These are phyloP conservation scores for Zaprionus taronus DNA, from an alignment of 1,140 invertebrate species.

Conservation along the genomic window DNA sequence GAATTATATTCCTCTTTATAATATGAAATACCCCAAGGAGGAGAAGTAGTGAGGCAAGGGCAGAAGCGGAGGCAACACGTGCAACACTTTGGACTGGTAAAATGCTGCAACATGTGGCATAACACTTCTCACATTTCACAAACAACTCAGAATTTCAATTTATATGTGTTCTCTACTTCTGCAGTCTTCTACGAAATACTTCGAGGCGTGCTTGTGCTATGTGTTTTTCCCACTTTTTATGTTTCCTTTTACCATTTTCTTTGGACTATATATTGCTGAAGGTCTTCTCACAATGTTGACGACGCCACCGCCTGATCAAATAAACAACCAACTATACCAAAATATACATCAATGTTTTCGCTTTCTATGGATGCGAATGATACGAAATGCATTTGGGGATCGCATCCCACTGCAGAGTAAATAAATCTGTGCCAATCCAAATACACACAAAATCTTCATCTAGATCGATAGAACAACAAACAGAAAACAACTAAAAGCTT, in stretches of 20 bases:
- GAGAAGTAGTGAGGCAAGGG: not conserved
- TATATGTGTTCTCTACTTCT: not conserved
- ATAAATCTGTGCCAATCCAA: slow-evolving; percentile 49
- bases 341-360: slow-evolving; percentile 15
- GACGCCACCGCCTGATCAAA: slow-evolving; percentile 12
- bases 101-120: slow-evolving; percentile 17
- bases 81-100: not conserved
- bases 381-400: slow-evolving; percentile 30
- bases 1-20: slow-evolving; percentile 62
- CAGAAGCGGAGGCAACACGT: no score
- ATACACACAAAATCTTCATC: slow-evolving; percentile 31
- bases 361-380: not conserved
- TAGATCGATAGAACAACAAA: slow-evolving; percentile 18
- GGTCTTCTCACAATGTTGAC: slow-evolving; percentile 15
- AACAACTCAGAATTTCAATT: not conserved
- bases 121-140: not conserved
- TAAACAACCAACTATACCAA: slow-evolving; percentile 17
- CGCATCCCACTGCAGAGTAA: slow-evolving; percentile 37
- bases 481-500: slow-evolving; percentile 25
- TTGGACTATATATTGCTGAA: slow-evolving; percentile 20
- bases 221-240: slow-evolving; percentile 5
- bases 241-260: slow-evolving; percentile 7
- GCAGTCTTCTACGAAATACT: not conserved
- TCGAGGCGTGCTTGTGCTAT: not conserved
- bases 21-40: slow-evolving; percentile 59